These are phyloP conservation scores for Liodrosophila aerea DNA, from an alignment of 2,888 invertebrate genomes.

Conservation along the genomic window DNA sequence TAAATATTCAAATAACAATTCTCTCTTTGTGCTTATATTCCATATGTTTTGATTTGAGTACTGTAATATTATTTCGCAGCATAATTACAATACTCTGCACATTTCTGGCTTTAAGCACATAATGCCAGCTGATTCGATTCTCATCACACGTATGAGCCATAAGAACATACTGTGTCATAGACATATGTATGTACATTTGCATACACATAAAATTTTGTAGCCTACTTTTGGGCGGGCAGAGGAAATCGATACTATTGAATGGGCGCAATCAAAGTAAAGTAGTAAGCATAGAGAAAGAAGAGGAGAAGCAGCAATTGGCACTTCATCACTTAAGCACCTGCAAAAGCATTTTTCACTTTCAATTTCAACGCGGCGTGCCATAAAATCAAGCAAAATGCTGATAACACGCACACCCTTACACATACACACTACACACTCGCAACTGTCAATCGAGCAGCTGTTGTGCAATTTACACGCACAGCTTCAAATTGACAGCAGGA, in stretches of 20 bases:
- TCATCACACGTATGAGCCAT: conserved; percentile 36
- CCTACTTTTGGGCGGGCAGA: conserved; percentile 44
- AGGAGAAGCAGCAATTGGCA: conserved; percentile 62
- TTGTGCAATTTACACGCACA: conserved; percentile 75
- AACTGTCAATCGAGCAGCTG: conserved; percentile 72
- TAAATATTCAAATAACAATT: neutral
- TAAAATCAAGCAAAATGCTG: conserved; percentile 70
- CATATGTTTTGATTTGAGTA: conserved; percentile 4
- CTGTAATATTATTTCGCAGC: conserved; percentile 10
- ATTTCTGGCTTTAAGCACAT: conserved; percentile 26
- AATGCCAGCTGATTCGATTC: conserved; percentile 52
- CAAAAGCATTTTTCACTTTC: conserved; percentile 78
- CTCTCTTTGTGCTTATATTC: neutral
- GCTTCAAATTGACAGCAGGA: conserved; percentile 67
- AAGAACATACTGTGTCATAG: conserved; percentile 33
- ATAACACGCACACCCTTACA: conserved; percentile 40
- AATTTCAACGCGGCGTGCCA: conserved; percentile 67
- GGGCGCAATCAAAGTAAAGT: conserved; percentile 62
- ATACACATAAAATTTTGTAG: conserved; percentile 70
- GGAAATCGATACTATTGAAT: conserved; percentile 63
- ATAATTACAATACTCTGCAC: conserved; percentile 30
- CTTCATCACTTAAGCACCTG: conserved; percentile 77
- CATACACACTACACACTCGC: conserved; percentile 17
- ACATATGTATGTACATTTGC: conserved; percentile 49
- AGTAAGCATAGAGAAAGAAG: conserved; percentile 15